Evolutionary conservation across 1,140 invertebrate genomes (phyloP), one percentile per base, ranked within the genome.

Genomic region (Aphidius gifuensis): DNA sequence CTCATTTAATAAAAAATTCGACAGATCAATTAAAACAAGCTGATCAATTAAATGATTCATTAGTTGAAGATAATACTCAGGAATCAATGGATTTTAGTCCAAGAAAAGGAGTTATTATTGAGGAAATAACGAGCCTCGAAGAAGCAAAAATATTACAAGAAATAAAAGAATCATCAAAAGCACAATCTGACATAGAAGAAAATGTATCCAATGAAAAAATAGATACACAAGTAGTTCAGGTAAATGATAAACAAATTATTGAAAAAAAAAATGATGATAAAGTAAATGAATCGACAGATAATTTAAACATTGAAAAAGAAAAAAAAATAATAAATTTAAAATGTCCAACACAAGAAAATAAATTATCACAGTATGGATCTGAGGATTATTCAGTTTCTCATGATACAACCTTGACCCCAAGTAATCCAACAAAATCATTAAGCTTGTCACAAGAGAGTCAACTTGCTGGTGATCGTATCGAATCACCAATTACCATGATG

Each of bases 51-150:
- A 38, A 38, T 38, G 39, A 38, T 53, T 23, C 6, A 5, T 23
- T 38, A 11, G 9, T 47, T n/a, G 11, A 49, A 42, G 50, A 64
- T 58, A 47, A 23, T 46, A 57, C 16, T 5, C 32, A 16, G 9
- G 45, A 62, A 23, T 51, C 9, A 9, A 5, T 44, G 7, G 16
- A 32, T 45, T 51, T 51, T 32, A 38, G 49, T 9, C 59, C 47
- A 39, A 54, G 66, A 1, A 69, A 65, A 23, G 66, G 73, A n/a
- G 60, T 78, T 3, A 58, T 77, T 21, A 80, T 80, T 55, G 77
- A 80, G 49, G 79, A 80, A 60, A 66, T 80, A n/a, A 69, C 62
- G 6, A 72, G 69, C 32, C 63, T 68, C 1, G 68, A 74, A 9
- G 64, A 73, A 9, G 42, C 60, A n/a, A 43, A 55, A n/a, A 55